Percentiles rank a stretch among this genome's conserved stretches.
Evolutionary conservation across 2,113 vertebrate genomes (phyloP).

Genomic region (Gnathonemus echidnorhynchus): DNA sequence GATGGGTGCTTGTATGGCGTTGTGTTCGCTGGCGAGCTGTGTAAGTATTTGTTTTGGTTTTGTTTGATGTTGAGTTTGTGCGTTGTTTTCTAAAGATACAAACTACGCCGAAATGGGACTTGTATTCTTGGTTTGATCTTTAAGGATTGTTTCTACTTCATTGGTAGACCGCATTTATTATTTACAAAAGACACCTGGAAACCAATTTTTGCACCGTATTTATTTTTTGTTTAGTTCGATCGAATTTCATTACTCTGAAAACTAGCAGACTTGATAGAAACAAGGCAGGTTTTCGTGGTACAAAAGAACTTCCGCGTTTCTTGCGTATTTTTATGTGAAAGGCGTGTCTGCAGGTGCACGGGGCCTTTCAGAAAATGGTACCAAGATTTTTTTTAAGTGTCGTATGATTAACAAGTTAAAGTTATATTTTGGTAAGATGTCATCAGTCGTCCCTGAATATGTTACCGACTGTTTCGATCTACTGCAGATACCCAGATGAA

Average conservation of each 20-base stretch:
- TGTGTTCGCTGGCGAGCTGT: conserved; percentile 76
- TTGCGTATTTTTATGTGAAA: background rate
- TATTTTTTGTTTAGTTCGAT: background rate
- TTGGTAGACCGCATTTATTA: background rate
- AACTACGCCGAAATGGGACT: background rate
- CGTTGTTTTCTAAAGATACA: background rate
- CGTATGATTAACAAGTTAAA: background rate
- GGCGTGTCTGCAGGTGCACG: background rate
- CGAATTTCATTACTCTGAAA: background rate
- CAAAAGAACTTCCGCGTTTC: background rate
- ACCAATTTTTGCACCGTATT: background rate
- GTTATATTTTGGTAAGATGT: background rate
- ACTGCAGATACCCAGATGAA: background rate
- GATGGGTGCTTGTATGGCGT: conserved; percentile 82
- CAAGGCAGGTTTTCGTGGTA: background rate
- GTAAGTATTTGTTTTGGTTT: conserved; percentile 61
- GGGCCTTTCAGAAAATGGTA: background rate
- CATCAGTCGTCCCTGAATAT: background rate
- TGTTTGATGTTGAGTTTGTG: background rate
- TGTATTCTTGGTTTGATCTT: background rate
- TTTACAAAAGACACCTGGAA: background rate
- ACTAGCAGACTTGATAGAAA: background rate
- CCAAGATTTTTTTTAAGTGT: background rate
- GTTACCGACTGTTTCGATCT: background rate
- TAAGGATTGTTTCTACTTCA: background rate